phyloP scores from a whole-genome alignment of 2,113 vertebrate genomes.

The Hemicordylus capensis region DNA sequence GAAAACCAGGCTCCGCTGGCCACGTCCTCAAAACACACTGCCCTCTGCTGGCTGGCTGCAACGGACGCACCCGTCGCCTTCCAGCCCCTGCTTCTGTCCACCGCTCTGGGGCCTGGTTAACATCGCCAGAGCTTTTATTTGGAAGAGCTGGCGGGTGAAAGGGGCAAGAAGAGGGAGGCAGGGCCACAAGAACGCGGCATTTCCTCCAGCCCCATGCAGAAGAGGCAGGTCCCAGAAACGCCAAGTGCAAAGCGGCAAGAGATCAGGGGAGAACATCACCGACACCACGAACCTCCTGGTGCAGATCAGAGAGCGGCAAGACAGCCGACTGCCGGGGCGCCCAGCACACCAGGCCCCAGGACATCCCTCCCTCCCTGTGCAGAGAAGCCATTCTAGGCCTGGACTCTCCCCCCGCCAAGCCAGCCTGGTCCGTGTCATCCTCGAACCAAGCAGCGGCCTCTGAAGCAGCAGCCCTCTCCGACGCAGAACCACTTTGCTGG shows the following conservation, averaged over 20 bases:
- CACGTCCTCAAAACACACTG: not conserved
- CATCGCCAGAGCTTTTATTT: not conserved
- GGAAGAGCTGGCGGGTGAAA: not conserved
- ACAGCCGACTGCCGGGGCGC: too few species aligned
- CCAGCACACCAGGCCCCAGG: rapidly evolving
- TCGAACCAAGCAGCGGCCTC: rapidly evolving
- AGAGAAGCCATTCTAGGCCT: rapidly evolving
- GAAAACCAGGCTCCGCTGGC: not conserved
- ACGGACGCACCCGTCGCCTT: not conserved
- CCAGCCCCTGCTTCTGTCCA: not conserved
- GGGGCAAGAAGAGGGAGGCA: not conserved
- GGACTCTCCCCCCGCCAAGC: rapidly evolving
- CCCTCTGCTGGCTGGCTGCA: conserved; percentile 47
- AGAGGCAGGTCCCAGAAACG: too few species aligned
- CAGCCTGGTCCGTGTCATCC: rapidly evolving
- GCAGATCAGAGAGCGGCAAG: too few species aligned
- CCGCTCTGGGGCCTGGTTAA: rapidly evolving
- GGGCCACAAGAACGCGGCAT: not conserved
- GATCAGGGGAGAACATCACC: not conserved
- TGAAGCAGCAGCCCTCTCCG: too few species aligned
- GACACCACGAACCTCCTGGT: too few species aligned
- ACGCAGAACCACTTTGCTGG: too few species aligned
- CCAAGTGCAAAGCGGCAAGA: not conserved
- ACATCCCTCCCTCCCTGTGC: rapidly evolving
- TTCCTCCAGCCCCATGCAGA: too few species aligned